Conservation (phyloP, 2,888 invertebrate genomes). For the Ganaspis brasiliensis region DNA sequence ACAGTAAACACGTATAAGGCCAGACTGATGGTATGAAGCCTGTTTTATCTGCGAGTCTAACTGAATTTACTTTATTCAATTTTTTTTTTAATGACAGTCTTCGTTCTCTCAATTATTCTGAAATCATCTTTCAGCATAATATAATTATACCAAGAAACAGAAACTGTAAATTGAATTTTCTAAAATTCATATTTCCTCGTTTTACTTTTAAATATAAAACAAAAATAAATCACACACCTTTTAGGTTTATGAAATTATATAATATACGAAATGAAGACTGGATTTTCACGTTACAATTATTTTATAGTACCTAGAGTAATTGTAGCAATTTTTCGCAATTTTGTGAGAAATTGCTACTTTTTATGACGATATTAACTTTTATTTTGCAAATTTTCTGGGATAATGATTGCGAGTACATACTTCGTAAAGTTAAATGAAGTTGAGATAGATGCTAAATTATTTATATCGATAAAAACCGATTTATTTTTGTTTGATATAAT, state of each 20-base stretch:
- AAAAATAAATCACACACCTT: neutral
- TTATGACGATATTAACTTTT: neutral
- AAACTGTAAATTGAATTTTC: neutral
- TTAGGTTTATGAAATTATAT: neutral
- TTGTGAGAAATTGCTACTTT: conserved; percentile 1
- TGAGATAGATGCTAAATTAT: no score
- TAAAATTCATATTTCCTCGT: neutral
- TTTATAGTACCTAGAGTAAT: neutral
- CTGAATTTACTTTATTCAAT: conserved; percentile 29
- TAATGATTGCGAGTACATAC: neutral
- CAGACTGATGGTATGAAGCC: conserved; percentile 32
- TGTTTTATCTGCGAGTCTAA: conserved; percentile 22
- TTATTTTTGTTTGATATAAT: no score
- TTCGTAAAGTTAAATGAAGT: neutral
- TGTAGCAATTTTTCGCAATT: neutral
- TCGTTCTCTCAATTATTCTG: conserved; percentile 15
- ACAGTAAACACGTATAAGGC: conserved; percentile 32
- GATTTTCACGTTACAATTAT: neutral
- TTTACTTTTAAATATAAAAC: neutral
- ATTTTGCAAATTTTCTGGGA: neutral
- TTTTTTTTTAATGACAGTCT: neutral
- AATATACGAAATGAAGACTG: neutral
- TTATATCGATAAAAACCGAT: no score
- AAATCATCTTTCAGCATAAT: neutral
- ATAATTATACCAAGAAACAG: conserved; percentile 12